Evolutionary conservation across 1,140 invertebrate species (phyloP), one percentile per base, ranked within the genome.

Genomic region (Drosophila truncata): DNA sequence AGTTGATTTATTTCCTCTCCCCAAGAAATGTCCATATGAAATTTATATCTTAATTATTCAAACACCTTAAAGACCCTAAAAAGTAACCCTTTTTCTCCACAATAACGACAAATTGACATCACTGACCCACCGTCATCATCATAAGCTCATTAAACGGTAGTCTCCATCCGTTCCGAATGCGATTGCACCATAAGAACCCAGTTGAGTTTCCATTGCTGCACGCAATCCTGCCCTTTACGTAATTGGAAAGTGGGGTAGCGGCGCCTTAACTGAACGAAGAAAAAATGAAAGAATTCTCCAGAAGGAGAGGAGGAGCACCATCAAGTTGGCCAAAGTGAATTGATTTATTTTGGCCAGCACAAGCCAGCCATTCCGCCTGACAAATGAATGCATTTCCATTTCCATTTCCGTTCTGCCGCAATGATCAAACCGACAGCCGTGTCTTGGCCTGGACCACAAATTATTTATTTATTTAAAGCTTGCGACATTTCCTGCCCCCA

Each of bases 321-420:
- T 63, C 61, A n/a, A 62, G 25, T n/a, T 65, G 35, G 47, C 65
- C 67, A 55, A 54, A 80, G 62, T 69, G 63, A 87, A 88, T 84
- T 87, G 84, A 87, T 88, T 88, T 87, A 87, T 88, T 88, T 65
- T 49, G 47, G 47, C 59, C 64, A 61, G 61, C 71, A 70, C 59
- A 78, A 62, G 47, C 5, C 49, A 31, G 27, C 5, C 29, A 35
- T 13, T 9, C 7, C 4, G 50, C 52, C 72, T 73, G 84, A 87
- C 84, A 87, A 87, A 87, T 87, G 67, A 83, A 88, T 88, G 85
- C 80, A 88, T 88, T 44, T 44, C 41, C 41, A 88, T 88, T 44
- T 44, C 41, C 41, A 84, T 85, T 80, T 72, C 70, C 70, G 70
- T 72, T 72, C 61, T 54, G 58, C 52, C 47, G 50, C 64, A 72